These are phyloP conservation scores for Apostichopus leukothele DNA, from an alignment of 53 echinoderm and acorn worm genomes.

Conservation along the genomic window DNA sequence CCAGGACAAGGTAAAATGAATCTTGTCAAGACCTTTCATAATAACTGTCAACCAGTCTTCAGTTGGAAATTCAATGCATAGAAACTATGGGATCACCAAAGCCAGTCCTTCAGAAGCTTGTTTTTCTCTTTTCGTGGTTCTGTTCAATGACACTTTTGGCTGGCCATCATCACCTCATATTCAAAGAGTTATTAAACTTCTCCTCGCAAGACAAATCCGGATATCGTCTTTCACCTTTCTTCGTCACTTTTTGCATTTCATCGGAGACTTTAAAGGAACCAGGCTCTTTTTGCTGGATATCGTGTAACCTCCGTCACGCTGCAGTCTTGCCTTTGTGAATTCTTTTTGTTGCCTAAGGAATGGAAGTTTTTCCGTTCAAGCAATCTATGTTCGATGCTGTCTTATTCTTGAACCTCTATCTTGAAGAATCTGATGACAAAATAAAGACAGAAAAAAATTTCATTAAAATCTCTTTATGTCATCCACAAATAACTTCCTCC, in stretches of 20 bases:
- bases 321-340: constrained; percentile 1
- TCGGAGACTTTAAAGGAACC: neutral
- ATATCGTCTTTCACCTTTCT: too few relatives aligned
- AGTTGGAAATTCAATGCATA: neutral
- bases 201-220: too few relatives aligned
- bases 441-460: neutral
- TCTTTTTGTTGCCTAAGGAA: neutral
- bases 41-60: neutral
- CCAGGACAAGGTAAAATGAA: neutral
- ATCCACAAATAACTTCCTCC: too few relatives aligned
- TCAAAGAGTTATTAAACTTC: neutral
- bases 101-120: neutral
- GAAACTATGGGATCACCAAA: neutral
- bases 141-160: neutral
- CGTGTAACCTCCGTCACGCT: constrained; percentile 21
- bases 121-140: neutral
- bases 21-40: neutral
- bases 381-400: constrained; percentile 77
- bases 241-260: too few relatives aligned
- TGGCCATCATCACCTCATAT: constrained; percentile 7
- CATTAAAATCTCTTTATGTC: too few relatives aligned
- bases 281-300: neutral
- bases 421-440: constrained; percentile 67
- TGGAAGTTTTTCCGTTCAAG: neutral
- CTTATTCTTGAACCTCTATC: constrained; percentile 78